Evolutionary conservation across 2,797 vertebrate genomes (phyloP), one percentile per base, ranked within the genome.

Genomic region (Prionace glauca): DNA sequence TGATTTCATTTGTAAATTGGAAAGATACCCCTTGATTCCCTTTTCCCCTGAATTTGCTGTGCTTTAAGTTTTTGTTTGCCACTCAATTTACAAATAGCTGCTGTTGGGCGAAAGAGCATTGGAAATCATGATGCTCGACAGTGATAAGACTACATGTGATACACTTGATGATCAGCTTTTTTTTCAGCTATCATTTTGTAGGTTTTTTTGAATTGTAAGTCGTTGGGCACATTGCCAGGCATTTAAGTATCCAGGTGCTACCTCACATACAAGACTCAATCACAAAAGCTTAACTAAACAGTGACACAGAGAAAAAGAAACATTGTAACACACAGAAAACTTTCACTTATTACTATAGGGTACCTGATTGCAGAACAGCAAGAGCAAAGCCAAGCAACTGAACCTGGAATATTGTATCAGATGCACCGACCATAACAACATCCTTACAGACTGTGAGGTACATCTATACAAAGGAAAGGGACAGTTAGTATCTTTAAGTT

Each of bases 371-470:
- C 77, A 99, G 97, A 96, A 98, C 95, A 71, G 96, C 96, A 0
- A 98, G 98, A 95, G 97, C 97, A 96, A 98, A 95, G 93, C 98
- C 97, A 94, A 99, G 97, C 96, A 98, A 96, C 0, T 97, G 97
- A 96, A 96, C 96, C 96, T 98, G 98, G 97, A 99, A 99, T 0
- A 96, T 93, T 56, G 96, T 26, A 86, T 98, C 98, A 0, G 97
- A 98, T 95, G 99, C 97, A 96, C 98, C 98, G 71, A 99, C 97
- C 93, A 98, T 98, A 86, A 99, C 95, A 88, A 98, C 96, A 7
- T 99, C 98, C 95, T 98, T 98, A 96, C 98, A 98, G 29, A 98
- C 97, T 0, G 96, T 96, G 96, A 99, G 96, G 96, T 98, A 99
- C 79, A 96, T 97, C 99, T 99, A 97, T 29, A 4, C 20, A 95